phyloP scores from a whole-genome alignment of 2,113 vertebrate species.

The Mustela lutreola region DNA sequence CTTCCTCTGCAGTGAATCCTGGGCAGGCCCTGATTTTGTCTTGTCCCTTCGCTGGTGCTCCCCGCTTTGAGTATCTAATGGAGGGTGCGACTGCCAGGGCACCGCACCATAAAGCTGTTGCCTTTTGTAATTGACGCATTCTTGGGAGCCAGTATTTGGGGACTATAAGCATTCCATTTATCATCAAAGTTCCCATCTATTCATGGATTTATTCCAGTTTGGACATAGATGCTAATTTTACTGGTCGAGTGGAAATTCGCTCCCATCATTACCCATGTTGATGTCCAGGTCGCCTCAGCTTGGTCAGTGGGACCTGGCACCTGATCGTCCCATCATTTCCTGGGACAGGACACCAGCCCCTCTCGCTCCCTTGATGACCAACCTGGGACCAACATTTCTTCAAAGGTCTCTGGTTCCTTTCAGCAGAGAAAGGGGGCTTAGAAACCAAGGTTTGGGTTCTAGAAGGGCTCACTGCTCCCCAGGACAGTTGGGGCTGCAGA shows the following conservation, averaged over 20 bases:
- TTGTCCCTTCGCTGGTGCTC: neutral
- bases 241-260: neutral
- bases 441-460: neutral
- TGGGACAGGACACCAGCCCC: too few species aligned
- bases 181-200: neutral
- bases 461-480: accelerated
- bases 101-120: neutral
- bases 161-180: too few species aligned
- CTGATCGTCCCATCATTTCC: neutral
- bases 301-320: neutral
- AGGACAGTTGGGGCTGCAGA: neutral
- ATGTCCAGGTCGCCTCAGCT: neutral
- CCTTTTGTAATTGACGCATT: too few species aligned
- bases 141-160: neutral
- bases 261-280: too few species aligned
- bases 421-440: neutral
- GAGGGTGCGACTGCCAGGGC: accelerated
- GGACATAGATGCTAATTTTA: neutral
- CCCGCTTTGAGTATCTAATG: neutral
- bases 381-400: neutral
- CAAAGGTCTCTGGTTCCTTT: too few species aligned
- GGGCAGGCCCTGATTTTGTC: neutral
- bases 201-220: neutral
- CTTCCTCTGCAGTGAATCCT: neutral
- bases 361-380: neutral